phyloP scores from a whole-genome alignment of 2,888 invertebrate species.

The Frankliniella intonsa region DNA sequence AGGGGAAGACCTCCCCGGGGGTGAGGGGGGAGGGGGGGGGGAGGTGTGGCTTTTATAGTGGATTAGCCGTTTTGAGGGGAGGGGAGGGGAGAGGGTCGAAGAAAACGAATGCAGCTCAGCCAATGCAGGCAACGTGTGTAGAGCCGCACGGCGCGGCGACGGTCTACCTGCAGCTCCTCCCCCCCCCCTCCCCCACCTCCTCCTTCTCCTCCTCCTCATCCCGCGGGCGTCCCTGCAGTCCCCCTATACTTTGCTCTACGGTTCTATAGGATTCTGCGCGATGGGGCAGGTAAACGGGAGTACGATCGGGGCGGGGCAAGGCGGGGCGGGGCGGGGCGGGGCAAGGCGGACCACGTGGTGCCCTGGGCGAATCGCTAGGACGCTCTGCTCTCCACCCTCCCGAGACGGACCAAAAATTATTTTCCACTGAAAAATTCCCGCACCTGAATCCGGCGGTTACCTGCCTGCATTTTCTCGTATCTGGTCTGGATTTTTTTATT shows the following conservation, averaged over 20 bases:
- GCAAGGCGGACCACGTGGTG: not conserved
- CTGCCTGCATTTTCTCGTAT: too few relatives aligned
- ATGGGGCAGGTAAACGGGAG: conserved; percentile 3
- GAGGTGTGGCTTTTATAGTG: not conserved
- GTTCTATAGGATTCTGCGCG: not conserved
- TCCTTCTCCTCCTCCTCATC: not conserved
- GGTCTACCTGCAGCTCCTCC: not conserved
- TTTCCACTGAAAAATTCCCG: too few relatives aligned
- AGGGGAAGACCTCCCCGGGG: not conserved
- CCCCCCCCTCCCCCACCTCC: not conserved
- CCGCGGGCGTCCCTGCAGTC: not conserved
- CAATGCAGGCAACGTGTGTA: not conserved
- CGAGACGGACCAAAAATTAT: too few relatives aligned
- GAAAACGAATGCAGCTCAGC: not conserved
- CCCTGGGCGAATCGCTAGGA: not conserved
- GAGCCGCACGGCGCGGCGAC: not conserved
- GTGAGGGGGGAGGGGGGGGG: not conserved
- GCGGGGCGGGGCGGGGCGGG: not conserved
- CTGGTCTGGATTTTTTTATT: too few relatives aligned
- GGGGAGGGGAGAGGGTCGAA: not conserved
- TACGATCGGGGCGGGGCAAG: not conserved
- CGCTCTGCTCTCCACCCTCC: not conserved
- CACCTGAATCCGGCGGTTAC: too few relatives aligned
- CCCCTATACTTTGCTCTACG: not conserved
- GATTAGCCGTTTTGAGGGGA: conserved; percentile 2